Base-by-base conservation (phyloP, 2,113 vertebrate genomes). In the Euleptes europaea region DNA sequence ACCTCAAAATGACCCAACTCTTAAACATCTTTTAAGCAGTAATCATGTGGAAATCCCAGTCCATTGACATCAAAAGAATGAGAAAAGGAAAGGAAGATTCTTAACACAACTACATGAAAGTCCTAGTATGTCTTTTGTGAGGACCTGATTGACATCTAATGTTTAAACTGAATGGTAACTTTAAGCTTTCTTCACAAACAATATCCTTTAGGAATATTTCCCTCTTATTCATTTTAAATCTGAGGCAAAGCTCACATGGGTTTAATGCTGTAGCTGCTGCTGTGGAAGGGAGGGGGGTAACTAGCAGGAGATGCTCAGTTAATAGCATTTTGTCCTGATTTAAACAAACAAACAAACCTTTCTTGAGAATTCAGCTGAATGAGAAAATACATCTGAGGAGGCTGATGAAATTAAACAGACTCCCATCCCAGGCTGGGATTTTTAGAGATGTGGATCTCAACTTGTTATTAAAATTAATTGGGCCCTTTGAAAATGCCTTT, bases 201-300 rank as follows among this genome's bases (percentile, higher is more conserved):
- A 47, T 33, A 15, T 23, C 49, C 44, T 14, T 9, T 40, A 84
- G 69, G 47, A 33, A 67, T 81, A 3, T 44, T 38, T 12, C 42
- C 74, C 13, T 33, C 85, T 54, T 82, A 15, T 4, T 76, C 73
- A 57, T 66, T 35, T 84, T 85, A 47, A 84, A 40, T 4, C 0
- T 83, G 74, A 85, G 69, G 1, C 78, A 89, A 74, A 87, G 2
- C 82, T 79, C 74, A 57, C 90, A 86, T 40, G 79, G 78, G 21
- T 0, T 13, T 40, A 26, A 3, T 5, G 0, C 44, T 77, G 12
- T 65, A 42, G 76, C 4, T 42, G 42, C 42, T 47, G 69, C 38
- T 28, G n/a, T 65, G 3, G 5, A 12, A 17, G 10, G 13, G 13
- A 49, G 28, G 26, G 35, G 44, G 84, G 88, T 15, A 82, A 49